Conservation (phyloP, 64 coral and sea anemone species). For the Dendronephthya gigantea region DNA sequence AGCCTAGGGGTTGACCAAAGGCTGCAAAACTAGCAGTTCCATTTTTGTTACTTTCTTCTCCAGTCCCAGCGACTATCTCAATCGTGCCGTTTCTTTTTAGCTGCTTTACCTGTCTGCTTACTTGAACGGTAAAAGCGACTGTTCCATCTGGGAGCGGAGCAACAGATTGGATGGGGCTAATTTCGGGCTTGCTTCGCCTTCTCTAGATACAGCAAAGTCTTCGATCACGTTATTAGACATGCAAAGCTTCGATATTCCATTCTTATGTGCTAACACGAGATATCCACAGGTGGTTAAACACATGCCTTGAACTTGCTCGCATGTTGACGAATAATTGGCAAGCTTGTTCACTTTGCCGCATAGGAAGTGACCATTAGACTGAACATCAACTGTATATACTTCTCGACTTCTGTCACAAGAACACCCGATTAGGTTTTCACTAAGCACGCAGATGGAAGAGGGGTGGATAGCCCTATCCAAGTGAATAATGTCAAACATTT, state of each 20-base stretch:
- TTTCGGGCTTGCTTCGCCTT: conserved; percentile 34
- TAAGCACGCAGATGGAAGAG: conserved; percentile 27
- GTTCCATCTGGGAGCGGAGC: conserved; percentile 41
- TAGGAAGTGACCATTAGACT: conserved; percentile 35
- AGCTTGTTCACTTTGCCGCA: conserved; percentile 34
- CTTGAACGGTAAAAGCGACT: conserved; percentile 37
- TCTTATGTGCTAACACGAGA: conserved; percentile 41
- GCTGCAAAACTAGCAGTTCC: conserved; percentile 11
- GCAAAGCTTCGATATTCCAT: conserved; percentile 41
- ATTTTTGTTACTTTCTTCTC: conserved; percentile 42
- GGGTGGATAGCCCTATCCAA: conserved; percentile 38
- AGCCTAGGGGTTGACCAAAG: conserved; percentile 42
- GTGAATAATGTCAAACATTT: conserved; percentile 34
- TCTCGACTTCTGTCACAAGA: conserved; percentile 31
- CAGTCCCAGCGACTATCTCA: conserved; percentile 35
- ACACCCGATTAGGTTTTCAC: conserved; percentile 26
- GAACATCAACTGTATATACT: conserved; percentile 24
- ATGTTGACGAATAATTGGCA: conserved; percentile 27
- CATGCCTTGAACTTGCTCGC: conserved; percentile 18
- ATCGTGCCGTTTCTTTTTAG: conserved; percentile 13
- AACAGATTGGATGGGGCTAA: conserved; percentile 43
- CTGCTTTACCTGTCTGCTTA: conserved; percentile 18
- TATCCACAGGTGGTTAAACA: conserved; percentile 46
- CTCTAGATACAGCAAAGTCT: conserved; percentile 19
- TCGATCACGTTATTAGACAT: conserved; percentile 37